Evolutionary conservation across 2,888 invertebrate species (phyloP).

Genomic region (Meiosimyza platycephala): DNA sequence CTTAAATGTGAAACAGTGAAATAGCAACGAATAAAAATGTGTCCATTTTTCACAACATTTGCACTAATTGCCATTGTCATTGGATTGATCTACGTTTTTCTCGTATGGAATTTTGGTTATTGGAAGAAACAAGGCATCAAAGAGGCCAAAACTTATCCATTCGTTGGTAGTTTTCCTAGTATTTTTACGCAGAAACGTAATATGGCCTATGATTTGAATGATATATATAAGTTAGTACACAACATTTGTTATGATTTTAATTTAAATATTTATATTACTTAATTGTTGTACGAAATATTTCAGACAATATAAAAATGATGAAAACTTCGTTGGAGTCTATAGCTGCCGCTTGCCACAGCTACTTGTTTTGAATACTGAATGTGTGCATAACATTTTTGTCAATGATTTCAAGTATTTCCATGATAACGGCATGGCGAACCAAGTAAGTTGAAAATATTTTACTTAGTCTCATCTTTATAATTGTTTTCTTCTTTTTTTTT

Average conservation of each 20-base stretch:
- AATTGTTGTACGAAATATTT: neutral
- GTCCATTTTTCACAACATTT: neutral
- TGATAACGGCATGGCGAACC: slow-evolving; percentile 56
- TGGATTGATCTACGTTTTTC: slow-evolving; percentile 36
- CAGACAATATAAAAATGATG: slow-evolving; percentile 52
- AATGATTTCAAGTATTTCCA: slow-evolving; percentile 65
- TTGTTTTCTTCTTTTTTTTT: neutral
- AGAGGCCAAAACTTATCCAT: slow-evolving; percentile 36
- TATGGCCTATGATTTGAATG: slow-evolving; percentile 43
- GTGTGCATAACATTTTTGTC: slow-evolving; percentile 61
- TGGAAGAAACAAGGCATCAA: slow-evolving; percentile 39
- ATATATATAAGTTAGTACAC: slow-evolving; percentile 40
- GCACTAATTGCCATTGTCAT: slow-evolving; percentile 9
- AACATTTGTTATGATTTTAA: neutral
- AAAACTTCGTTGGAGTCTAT: slow-evolving; percentile 65
- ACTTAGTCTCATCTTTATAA: neutral
- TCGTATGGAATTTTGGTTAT: slow-evolving; percentile 41
- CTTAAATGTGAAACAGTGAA: no score
- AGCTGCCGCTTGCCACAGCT: slow-evolving; percentile 60
- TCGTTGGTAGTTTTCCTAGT: slow-evolving; percentile 41
- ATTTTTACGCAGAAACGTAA: slow-evolving; percentile 40
- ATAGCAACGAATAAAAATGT: neutral
- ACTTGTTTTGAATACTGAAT: slow-evolving; percentile 62
- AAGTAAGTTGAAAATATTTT: slow-evolving; percentile 47
- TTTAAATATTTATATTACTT: neutral